Base-by-base conservation (phyloP, 2,888 invertebrate genomes). In the Catocala fraxini region DNA sequence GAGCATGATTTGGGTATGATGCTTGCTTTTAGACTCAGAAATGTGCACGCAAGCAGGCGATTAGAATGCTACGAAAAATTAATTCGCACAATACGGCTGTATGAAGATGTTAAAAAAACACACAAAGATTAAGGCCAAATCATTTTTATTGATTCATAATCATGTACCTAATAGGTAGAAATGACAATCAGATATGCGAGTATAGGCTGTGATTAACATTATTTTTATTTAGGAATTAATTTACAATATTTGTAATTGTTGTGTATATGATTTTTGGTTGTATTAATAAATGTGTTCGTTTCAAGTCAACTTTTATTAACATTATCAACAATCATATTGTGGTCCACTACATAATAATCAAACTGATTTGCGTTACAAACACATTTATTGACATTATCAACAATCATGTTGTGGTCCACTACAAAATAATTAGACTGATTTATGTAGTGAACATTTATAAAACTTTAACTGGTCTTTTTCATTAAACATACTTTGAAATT, bases 391-490 rank as follows among this genome's bases (percentile, higher is more conserved):
- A 12, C 33, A 52, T 52, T 10, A 52, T 52, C 12, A 52, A 52
- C 25, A 52, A 52, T 52, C 25, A 58, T 52, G 34, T 58, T 58
- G 58, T 58, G 52, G 51, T 58, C 58, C 58, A 58, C 58, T 58
- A 58, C 58, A 58, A 34, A 58, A 58, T 58, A 52, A 58, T 58
- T 25, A 58, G 58, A 58, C 58, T 58, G 52, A 58, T 52, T 52
- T 58, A 58, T 10, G 58, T 52, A 58, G 33, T 58, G 34, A 25
- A 25, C 25, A 25, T 25, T 25, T 25, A 25, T 25, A 25, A 25
- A 25, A 25, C 25, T 25, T 25, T 25, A 25, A 25, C 25, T 25
- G 25, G 25, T 25, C 25, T 25, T 25, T 25, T 25, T 25, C 25
- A 25, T 25, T 25, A 25, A 25, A 25, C 25, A 25, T 25, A 25